A percentile compares a stretch with the other conserved stretches of the same genome.
Evolutionary conservation across 1,140 invertebrate species (phyloP).

Genomic region (Drosophila kikkawai): DNA sequence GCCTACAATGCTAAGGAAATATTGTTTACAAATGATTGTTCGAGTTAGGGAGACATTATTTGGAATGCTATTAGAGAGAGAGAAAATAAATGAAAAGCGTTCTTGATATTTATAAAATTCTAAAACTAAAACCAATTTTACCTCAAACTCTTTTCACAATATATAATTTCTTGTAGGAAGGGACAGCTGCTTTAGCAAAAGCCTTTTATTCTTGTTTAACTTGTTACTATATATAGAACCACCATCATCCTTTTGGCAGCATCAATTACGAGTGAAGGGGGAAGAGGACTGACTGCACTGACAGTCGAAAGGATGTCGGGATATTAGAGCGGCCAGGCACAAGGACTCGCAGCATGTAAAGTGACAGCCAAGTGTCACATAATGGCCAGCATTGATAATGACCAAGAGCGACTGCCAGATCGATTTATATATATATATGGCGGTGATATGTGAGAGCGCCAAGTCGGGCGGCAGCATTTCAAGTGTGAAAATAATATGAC

Average conservation of each 20-base stretch:
- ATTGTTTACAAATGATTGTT: not conserved
- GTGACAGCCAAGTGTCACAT: slow-evolving; percentile 71
- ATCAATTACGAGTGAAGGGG: slow-evolving; percentile 24
- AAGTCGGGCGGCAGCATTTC: slow-evolving; percentile 53
- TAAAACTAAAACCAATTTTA: not conserved
- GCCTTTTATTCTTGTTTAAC: not conserved
- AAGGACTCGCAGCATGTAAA: slow-evolving; percentile 55
- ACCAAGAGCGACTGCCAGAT: slow-evolving; percentile 51
- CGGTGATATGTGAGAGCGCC: slow-evolving; percentile 14
- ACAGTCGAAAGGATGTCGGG: slow-evolving; percentile 40
- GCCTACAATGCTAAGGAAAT: not conserved
- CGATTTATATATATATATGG: slow-evolving; percentile 27
- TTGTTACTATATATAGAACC: not conserved
- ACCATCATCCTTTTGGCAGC: slow-evolving; percentile 22
- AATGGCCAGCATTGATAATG: slow-evolving; percentile 66
- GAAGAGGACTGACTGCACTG: slow-evolving; percentile 8
- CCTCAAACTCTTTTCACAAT: not conserved
- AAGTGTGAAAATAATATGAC: slow-evolving; percentile 83
- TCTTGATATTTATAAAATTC: not conserved
- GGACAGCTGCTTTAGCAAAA: not conserved
- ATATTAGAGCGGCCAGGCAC: slow-evolving; percentile 63
- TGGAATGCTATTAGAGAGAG: too few relatives aligned
- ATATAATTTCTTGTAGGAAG: not conserved
- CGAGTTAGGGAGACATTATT: not conserved
- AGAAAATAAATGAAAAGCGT: not conserved